Conservation (phyloP, 2,113 vertebrate species). For the Catharus minimus region DNA sequence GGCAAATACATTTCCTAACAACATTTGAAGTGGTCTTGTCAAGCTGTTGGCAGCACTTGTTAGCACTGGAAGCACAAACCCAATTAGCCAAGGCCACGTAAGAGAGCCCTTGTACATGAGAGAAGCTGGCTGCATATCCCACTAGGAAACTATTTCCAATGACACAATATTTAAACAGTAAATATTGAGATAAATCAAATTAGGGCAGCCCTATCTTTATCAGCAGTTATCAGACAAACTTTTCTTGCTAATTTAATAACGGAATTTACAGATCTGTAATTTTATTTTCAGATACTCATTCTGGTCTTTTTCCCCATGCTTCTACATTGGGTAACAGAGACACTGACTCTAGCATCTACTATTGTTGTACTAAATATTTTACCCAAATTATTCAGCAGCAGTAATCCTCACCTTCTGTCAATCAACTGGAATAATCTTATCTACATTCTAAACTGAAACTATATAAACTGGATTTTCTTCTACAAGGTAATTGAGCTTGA, state of each 20-base stretch:
- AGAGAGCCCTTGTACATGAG: not conserved
- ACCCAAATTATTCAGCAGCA: not conserved
- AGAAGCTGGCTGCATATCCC: rapidly evolving
- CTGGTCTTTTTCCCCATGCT: not conserved
- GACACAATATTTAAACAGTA: not conserved
- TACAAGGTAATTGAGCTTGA: not conserved
- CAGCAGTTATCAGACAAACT: not conserved
- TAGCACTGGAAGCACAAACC: not conserved
- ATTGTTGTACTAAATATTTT: not conserved
- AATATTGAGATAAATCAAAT: not conserved
- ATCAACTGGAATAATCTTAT: not conserved
- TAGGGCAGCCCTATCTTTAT: not conserved
- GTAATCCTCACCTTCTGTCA: not conserved
- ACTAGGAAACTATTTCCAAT: not conserved
- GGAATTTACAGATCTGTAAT: not conserved
- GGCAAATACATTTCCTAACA: not conserved
- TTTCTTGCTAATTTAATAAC: not conserved
- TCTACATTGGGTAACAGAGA: not conserved
- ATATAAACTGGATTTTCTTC: not conserved
- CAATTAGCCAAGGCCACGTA: not conserved
- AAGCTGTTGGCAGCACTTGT: not conserved
- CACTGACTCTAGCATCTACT: not conserved
- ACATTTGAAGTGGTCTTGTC: not conserved
- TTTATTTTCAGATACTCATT: not conserved
- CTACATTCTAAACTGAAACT: not conserved